Base-by-base conservation (phyloP, 2,113 vertebrate species). In the Gorsachius goisagi region DNA sequence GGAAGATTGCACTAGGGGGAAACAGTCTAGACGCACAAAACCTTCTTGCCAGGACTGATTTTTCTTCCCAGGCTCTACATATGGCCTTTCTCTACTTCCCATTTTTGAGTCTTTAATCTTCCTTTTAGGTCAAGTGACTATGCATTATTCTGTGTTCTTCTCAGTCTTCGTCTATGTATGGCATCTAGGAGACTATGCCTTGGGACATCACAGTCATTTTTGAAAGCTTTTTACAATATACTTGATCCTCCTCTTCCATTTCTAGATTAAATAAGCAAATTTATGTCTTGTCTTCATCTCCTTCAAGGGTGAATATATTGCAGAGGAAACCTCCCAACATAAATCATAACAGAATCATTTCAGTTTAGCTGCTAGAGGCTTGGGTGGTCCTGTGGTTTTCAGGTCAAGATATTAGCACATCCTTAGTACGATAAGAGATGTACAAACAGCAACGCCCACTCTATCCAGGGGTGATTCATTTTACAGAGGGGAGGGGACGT, bases 371-470 rank as follows among this genome's bases (percentile, higher is more conserved):
- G 35, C 72, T 92, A 39, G 62, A 93, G 49, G 9, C 49, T 84
- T 94, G 92, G 86, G 84, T 97, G 86, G 92, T 96, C 88, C 85
- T 84, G 11, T 90, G 33, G 19, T 86, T 95, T 89, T 56, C 86
- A 82, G 77, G 92, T 97, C 94, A 93, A 94, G 85, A 94, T 97
- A 90, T 75, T 92, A 85, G 86, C 88, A 95, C 92, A 93, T 96
- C 96, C 89, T 95, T 56, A 89, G 60, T 76, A 10, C 85, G 93
- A 97, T 97, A 96, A 97, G 90, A 90, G 69, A 60, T 33, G 39
- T 35, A 92, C 84, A 90, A 97, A 93, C 68, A 86, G 56, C 86
- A 78, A 89, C 76, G 0, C 79, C 92, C 68, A 27, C 79, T 95
- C 72, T 86, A 19, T 52, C 39, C 72, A 64, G 44, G 28, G 35